These are phyloP conservation scores for Scaptomyza caliginosa DNA, from an alignment of 2,888 invertebrate genomes.

Conservation along the genomic window DNA sequence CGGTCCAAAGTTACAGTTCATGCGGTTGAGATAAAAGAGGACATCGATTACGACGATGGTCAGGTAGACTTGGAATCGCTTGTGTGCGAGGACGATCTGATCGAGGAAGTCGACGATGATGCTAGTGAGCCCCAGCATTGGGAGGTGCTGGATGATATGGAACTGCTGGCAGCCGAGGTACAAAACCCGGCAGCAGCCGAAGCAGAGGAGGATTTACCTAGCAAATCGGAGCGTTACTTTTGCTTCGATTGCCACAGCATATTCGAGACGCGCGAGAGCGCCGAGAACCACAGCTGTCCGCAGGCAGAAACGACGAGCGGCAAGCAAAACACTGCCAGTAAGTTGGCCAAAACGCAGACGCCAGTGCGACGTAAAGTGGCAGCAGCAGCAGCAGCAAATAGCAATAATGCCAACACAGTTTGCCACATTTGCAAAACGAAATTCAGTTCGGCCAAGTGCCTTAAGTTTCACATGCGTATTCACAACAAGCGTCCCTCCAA, in stretches of 20 bases:
- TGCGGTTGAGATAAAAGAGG: slow-evolving; percentile 33
- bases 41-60: slow-evolving; percentile 12
- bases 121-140: slow-evolving; percentile 44
- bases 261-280: slow-evolving; percentile 66
- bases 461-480: slow-evolving; percentile 88
- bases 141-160: slow-evolving; percentile 55
- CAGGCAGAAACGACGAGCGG: slow-evolving; percentile 29
- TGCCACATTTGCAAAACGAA: slow-evolving; percentile 89
- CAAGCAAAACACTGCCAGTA: slow-evolving; percentile 14
- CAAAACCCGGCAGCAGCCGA: not conserved
- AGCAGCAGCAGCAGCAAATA: not conserved
- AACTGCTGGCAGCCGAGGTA: not conserved
- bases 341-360: slow-evolving; percentile 29
- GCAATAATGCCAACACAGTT: slow-evolving; percentile 19
- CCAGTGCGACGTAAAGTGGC: slow-evolving; percentile 33
- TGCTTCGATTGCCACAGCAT: slow-evolving; percentile 77
- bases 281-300: slow-evolving; percentile 74
- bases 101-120: slow-evolving; percentile 41
- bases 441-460: slow-evolving; percentile 88
- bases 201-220: slow-evolving; percentile 17
- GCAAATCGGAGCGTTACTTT: slow-evolving; percentile 64
- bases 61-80: slow-evolving; percentile 16
- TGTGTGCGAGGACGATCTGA: slow-evolving; percentile 21
- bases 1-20: slow-evolving; percentile 20
- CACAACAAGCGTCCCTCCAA: slow-evolving; percentile 88